Conservation (phyloP, 2,888 invertebrate species). For the Nomada hirtipes region DNA sequence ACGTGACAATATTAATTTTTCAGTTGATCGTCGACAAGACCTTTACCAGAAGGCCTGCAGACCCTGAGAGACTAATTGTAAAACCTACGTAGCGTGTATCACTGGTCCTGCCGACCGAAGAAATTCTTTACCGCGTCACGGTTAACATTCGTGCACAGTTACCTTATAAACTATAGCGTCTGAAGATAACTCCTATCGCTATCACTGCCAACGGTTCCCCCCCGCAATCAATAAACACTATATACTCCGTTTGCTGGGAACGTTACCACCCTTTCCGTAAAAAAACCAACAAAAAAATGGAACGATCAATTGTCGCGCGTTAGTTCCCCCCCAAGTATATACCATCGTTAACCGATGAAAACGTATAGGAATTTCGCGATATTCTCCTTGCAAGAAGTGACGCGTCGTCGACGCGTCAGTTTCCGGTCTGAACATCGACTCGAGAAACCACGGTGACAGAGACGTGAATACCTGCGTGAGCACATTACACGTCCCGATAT, state of each 20-base stretch:
- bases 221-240: slow-evolving; percentile 1
- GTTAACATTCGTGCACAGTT: slow-evolving; percentile 29
- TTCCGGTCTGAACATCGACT: not conserved
- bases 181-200: slow-evolving; percentile 51
- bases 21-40: slow-evolving; percentile 43
- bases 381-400: not conserved
- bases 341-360: slow-evolving; percentile 12
- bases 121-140: slow-evolving; percentile 41
- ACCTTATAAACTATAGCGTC: slow-evolving; percentile 31
- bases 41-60: slow-evolving; percentile 26
- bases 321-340: slow-evolving; percentile 1
- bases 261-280: not conserved
- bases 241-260: slow-evolving; percentile 33
- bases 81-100: slow-evolving; percentile 37
- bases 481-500: not conserved
- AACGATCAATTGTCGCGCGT: slow-evolving; percentile 37
- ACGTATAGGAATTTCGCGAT: slow-evolving; percentile 4
- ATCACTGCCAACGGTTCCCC: slow-evolving; percentile 39
- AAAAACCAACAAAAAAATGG: slow-evolving; percentile 12
- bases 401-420: not conserved
- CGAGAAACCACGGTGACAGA: not conserved
- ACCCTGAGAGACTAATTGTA: slow-evolving; percentile 55
- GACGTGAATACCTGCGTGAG: slow-evolving; percentile 3
- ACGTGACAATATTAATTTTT: slow-evolving; percentile 27
- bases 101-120: slow-evolving; percentile 58